Conservation (phyloP, 1,140 invertebrate genomes). For the Drosophila biarmipes region DNA sequence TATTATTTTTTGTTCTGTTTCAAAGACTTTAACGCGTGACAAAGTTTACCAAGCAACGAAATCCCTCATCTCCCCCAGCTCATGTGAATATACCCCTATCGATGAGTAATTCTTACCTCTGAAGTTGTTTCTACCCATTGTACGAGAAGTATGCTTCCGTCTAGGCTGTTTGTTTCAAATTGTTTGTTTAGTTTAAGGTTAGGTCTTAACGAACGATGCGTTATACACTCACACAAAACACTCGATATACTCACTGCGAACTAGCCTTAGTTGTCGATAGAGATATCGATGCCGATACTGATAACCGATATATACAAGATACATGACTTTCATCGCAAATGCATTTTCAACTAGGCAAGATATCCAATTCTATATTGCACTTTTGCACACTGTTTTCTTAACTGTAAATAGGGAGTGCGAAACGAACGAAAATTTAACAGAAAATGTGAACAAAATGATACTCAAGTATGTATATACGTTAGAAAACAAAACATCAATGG, state of each 20-base stretch:
- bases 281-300: constrained; percentile 38
- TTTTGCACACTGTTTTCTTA: constrained; percentile 33
- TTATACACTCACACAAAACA: constrained; percentile 60
- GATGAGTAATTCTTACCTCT: constrained; percentile 71
- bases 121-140: constrained; percentile 59
- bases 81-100: constrained; percentile 41
- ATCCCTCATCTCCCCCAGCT: neutral
- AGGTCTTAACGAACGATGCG: constrained; percentile 71
- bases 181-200: constrained; percentile 76
- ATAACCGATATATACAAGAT: constrained; percentile 33
- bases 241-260: constrained; percentile 41
- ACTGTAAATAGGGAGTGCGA: constrained; percentile 22
- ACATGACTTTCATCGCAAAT: constrained; percentile 42
- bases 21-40: constrained; percentile 70
- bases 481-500: constrained; percentile 62
- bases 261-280: constrained; percentile 56
- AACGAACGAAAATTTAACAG: constrained; percentile 25
- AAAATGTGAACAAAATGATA: constrained; percentile 52
- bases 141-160: constrained; percentile 45
- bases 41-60: constrained; percentile 66
- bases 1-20: constrained; percentile 54
- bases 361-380: constrained; percentile 41
- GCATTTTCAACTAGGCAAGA: constrained; percentile 67
- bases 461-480: constrained; percentile 70
- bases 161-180: constrained; percentile 82